Percentiles rank a stretch among this genome's conserved stretches.
Conservation (phyloP, 2,888 invertebrate species). For the Phalera bucephala region DNA sequence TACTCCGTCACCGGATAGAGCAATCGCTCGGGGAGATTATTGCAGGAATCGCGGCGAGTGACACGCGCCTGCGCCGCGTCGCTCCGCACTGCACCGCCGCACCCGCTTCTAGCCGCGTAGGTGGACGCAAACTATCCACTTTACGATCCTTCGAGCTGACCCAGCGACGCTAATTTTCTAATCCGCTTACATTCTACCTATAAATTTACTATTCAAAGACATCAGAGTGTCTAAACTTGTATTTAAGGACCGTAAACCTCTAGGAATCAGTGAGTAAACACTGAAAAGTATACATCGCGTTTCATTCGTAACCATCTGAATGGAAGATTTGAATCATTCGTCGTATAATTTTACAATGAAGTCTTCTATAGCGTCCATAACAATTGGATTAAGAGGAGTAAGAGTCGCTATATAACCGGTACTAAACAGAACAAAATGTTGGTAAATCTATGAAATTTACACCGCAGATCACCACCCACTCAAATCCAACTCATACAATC, state of each 20-base stretch:
- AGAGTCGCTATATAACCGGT: constrained; percentile 15
- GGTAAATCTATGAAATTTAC: constrained; percentile 19
- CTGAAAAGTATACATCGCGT: constrained; percentile 19
- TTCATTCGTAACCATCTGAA: constrained; percentile 13
- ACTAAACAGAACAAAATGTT: constrained; percentile 23
- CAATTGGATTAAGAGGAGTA: constrained; percentile 22
- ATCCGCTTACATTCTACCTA: constrained; percentile 49
- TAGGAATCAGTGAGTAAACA: constrained; percentile 23
- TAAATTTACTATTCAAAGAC: constrained; percentile 36
- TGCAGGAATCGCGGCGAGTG: constrained; percentile 64
- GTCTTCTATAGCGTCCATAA: constrained; percentile 17
- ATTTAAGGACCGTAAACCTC: constrained; percentile 30
- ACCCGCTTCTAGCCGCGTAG: constrained; percentile 15
- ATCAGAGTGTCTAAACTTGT: constrained; percentile 23
- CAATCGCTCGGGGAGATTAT: constrained; percentile 71
- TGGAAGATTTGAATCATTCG: constrained; percentile 25
- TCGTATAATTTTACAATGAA: constrained; percentile 25
- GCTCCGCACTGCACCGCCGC: constrained; percentile 5
- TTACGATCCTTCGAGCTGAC: constrained; percentile 35
- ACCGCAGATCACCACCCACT: background rate
- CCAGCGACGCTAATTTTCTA: constrained; percentile 54
- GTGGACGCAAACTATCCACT: constrained; percentile 43
- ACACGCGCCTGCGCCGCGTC: constrained; percentile 51
- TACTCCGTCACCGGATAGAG: constrained; percentile 81
- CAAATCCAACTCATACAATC: background rate